These are phyloP conservation scores for Allophyes oxyacanthae DNA, from an alignment of 2,888 invertebrate genomes.

Conservation along the genomic window DNA sequence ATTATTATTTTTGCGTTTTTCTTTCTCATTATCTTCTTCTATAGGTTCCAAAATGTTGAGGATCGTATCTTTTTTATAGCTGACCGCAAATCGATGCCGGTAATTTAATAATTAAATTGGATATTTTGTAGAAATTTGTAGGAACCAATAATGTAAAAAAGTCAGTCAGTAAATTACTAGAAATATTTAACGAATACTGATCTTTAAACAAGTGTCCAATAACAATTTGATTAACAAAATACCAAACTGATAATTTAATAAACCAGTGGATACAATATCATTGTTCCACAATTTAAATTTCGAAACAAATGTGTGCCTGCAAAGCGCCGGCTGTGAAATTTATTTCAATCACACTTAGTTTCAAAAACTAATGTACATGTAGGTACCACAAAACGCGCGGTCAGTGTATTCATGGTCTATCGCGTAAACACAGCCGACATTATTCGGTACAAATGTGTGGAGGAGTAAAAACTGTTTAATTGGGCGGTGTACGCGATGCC, in stretches of 20 bases:
- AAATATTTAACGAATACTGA: no score
- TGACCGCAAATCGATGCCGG: no score
- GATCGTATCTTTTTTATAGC: no score
- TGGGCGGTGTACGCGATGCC: constrained; percentile 73
- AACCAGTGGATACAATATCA: constrained; percentile 2
- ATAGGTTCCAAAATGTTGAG: no score
- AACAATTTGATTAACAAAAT: neutral
- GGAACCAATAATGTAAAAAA: no score
- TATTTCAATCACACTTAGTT: constrained; percentile 49
- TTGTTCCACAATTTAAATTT: constrained; percentile 19
- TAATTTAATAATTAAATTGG: no score
- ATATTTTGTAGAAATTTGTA: no score
- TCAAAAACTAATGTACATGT: constrained; percentile 51
- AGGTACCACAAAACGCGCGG: constrained; percentile 25
- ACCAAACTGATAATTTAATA: neutral
- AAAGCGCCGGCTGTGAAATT: constrained; percentile 34
- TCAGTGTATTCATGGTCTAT: constrained; percentile 53
- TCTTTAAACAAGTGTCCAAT: no score
- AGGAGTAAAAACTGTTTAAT: constrained; percentile 87
- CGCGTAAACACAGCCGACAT: constrained; percentile 66
- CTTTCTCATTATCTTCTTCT: no score
- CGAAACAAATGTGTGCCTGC: constrained; percentile 10
- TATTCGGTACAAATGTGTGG: constrained; percentile 79
- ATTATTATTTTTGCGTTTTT: no score
- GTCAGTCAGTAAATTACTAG: no score